phyloP scores from a whole-genome alignment of 2,888 invertebrate genomes.

The Ochlodes sylvanus region DNA sequence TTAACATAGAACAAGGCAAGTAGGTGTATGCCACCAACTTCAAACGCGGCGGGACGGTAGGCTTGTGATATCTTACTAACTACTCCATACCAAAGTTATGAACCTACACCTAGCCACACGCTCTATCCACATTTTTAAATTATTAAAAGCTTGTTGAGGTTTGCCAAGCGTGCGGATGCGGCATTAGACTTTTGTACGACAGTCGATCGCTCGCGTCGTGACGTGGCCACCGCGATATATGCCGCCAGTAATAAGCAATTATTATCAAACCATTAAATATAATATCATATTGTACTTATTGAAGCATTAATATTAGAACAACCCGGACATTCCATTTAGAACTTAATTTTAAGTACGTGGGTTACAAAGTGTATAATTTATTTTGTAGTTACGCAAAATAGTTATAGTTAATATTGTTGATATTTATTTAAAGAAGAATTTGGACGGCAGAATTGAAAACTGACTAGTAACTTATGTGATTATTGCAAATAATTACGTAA shows the following conservation, averaged over 20 bases:
- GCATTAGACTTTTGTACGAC: neutral
- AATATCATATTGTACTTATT: conserved; percentile 8
- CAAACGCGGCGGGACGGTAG: no score
- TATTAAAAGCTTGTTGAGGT: no score
- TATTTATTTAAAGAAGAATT: neutral
- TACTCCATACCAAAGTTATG: neutral
- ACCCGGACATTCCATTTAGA: conserved; percentile 9
- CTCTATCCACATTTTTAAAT: no score
- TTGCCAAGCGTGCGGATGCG: no score
- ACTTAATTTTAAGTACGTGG: neutral
- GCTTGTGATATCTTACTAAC: neutral
- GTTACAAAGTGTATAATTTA: no score
- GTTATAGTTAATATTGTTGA: neutral
- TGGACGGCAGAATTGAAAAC: no score
- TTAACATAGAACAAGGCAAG: no score
- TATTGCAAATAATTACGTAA: neutral
- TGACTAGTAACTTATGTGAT: neutral
- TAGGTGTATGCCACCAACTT: no score
- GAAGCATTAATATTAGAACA: conserved; percentile 15
- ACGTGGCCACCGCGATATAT: conserved; percentile 33
- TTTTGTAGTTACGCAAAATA: no score
- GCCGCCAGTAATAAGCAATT: conserved; percentile 35
- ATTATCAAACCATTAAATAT: conserved; percentile 29
- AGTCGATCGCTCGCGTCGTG: conserved; percentile 7
- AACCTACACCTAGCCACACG: no score